phyloP scores from a whole-genome alignment of 2,113 vertebrate species.

The Corythornis vintsioides region DNA sequence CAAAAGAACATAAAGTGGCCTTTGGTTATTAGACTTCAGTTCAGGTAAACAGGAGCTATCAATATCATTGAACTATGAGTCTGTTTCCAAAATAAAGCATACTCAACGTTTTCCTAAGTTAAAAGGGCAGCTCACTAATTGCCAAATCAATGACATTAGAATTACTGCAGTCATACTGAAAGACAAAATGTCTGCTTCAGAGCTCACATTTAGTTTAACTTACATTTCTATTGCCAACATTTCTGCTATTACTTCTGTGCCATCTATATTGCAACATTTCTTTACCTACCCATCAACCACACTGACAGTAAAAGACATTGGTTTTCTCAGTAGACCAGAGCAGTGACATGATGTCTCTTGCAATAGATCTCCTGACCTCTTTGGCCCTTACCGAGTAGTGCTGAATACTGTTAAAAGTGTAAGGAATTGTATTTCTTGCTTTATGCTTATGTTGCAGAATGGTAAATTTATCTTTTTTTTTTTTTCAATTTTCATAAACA shows the following conservation, averaged over 20 bases:
- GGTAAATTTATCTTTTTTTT: background rate
- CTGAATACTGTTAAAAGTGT: background rate
- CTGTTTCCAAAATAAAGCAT: background rate
- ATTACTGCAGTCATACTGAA: background rate
- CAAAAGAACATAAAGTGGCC: background rate
- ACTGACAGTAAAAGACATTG: background rate
- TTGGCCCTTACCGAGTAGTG: background rate
- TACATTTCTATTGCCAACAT: background rate
- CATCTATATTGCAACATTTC: background rate
- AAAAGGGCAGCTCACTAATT: background rate
- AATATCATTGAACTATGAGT: background rate
- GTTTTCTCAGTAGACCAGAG: background rate
- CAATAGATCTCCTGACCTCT: background rate
- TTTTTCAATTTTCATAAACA: background rate
- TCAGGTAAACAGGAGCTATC: background rate
- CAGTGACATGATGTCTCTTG: background rate
- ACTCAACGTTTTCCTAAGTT: background rate
- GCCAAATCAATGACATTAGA: background rate
- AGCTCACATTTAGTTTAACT: background rate
- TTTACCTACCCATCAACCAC: background rate
- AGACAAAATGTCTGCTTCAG: background rate
- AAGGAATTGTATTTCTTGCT: background rate
- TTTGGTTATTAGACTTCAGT: background rate
- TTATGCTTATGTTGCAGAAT: background rate
- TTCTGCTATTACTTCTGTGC: background rate